phyloP scores from a whole-genome alignment of 23 tunicate species.

The Ciona savignyi region DNA sequence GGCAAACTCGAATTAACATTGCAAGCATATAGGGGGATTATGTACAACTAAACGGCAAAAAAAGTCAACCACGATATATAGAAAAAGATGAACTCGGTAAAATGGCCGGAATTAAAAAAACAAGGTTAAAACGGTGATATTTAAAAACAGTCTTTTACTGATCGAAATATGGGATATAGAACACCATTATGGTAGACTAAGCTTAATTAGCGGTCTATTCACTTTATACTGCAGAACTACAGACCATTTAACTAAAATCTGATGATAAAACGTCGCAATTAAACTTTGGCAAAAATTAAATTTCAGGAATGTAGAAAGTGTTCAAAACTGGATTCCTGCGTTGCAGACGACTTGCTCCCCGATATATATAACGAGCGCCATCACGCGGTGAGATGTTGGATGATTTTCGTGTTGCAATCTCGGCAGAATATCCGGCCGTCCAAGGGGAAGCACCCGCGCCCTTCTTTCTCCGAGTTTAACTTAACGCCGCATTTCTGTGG shows the following conservation, averaged over 20 bases:
- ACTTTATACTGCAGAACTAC: too few relatives aligned
- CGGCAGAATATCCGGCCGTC: slow-evolving; percentile 64
- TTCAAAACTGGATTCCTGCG: background rate
- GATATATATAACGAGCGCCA: background rate
- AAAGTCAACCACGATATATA: background rate
- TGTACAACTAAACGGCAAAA: background rate
- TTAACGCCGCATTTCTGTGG: slow-evolving; percentile 42
- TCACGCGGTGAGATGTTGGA: slow-evolving; percentile 32
- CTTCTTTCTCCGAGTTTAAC: slow-evolving; percentile 57
- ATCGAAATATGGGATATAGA: too few relatives aligned
- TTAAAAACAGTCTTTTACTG: too few relatives aligned
- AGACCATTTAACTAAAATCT: background rate
- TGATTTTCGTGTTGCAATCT: slow-evolving; percentile 47
- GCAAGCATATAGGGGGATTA: background rate
- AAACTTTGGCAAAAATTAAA: background rate
- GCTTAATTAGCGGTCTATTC: too few relatives aligned
- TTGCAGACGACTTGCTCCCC: too few relatives aligned
- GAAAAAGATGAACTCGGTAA: background rate
- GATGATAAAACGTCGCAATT: background rate
- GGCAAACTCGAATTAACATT: background rate
- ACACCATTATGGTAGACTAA: too few relatives aligned
- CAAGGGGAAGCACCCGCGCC: slow-evolving; percentile 68
- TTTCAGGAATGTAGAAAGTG: background rate
- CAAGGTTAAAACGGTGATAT: background rate
- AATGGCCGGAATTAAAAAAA: background rate